Conservation (phyloP, 2,113 vertebrate species). For the Dipodomys stephensi region DNA sequence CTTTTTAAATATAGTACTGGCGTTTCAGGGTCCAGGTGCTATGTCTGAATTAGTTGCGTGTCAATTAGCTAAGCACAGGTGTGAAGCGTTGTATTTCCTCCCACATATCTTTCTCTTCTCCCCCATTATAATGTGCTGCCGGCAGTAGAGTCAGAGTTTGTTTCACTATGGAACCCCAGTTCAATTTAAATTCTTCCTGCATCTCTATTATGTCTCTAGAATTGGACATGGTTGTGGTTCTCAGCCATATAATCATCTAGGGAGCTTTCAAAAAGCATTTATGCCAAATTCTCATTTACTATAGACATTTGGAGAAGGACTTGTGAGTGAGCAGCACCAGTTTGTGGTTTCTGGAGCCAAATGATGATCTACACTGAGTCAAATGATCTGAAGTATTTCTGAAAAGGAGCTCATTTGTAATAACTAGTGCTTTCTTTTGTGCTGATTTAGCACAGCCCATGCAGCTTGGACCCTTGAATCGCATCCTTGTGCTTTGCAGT, state of each 20-base stretch:
- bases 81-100: constrained; percentile 20
- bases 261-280: background rate
- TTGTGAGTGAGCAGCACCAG: background rate
- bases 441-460: background rate
- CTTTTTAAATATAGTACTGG: background rate
- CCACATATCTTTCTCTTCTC: background rate
- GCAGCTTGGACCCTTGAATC: background rate
- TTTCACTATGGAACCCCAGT: constrained; percentile 5
- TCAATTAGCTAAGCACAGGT: background rate
- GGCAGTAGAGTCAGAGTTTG: background rate
- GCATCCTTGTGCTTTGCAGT: background rate
- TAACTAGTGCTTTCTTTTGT: background rate
- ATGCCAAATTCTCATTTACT: background rate
- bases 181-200: background rate
- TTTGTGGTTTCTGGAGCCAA: background rate
- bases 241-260: background rate
- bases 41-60: constrained; percentile 27
- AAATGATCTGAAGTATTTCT: constrained; percentile 1
- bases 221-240: background rate
- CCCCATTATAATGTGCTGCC: background rate
- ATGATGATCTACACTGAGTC: background rate
- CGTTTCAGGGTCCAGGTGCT: background rate
- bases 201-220: background rate
- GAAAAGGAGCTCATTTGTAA: background rate
- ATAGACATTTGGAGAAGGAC: background rate